A percentile compares a stretch with the other conserved stretches of the same genome.
phyloP scores from a whole-genome alignment of 2,113 vertebrate genomes.

The Tautogolabrus adspersus region DNA sequence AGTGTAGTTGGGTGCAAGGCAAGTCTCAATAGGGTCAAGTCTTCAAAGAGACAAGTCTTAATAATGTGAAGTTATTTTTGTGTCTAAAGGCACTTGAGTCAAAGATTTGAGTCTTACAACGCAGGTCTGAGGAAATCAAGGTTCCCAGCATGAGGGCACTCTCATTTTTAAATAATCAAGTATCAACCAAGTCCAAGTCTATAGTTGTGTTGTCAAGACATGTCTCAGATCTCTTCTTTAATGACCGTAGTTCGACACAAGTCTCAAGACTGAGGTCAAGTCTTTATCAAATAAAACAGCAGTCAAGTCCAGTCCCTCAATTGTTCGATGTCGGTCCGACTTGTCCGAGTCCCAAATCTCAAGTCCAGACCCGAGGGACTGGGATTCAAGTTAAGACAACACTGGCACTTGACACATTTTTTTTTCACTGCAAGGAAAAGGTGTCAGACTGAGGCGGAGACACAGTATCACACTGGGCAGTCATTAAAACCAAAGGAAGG shows the following conservation, averaged over 20 bases:
- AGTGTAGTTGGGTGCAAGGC: no score
- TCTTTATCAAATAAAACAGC: no score
- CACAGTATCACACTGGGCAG: slow-evolving; percentile 1
- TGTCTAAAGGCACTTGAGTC: no score
- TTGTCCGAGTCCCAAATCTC: background rate
- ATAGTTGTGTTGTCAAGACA: background rate
- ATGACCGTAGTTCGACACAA: background rate
- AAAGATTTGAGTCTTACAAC: no score
- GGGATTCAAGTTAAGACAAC: background rate
- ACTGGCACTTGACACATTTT: background rate
- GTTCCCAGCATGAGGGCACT: no score
- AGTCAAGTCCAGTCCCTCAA: background rate
- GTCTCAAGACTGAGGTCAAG: background rate
- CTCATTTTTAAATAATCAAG: no score
- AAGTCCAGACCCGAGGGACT: background rate
- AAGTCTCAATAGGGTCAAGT: no score
- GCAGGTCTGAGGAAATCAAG: no score
- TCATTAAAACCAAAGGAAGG: slow-evolving; percentile 29
- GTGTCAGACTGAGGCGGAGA: slow-evolving; percentile 10
- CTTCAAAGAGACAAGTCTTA: no score
- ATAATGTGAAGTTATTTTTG: no score
- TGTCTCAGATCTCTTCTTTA: background rate
- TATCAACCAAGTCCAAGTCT: background rate
- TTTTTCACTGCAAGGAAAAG: background rate
- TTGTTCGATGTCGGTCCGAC: background rate